A percentile compares a stretch with the other conserved stretches of the same genome.
Evolutionary conservation across 2,113 vertebrate genomes (phyloP).

Genomic region (Chauna torquata): DNA sequence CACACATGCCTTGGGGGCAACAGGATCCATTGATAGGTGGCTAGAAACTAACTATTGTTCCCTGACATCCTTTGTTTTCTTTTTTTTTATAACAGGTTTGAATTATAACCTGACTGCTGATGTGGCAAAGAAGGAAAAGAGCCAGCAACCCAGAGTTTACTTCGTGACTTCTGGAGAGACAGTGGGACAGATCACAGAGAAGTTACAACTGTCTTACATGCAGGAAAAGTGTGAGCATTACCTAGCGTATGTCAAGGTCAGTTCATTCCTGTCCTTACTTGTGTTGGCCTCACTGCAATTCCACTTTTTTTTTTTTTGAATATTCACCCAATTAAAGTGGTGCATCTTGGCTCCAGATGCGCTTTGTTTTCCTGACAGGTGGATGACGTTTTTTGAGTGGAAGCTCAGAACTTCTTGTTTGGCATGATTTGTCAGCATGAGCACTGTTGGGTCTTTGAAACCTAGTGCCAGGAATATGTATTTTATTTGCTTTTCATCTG

Average conservation of each 20-base stretch:
- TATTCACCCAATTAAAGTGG: background rate
- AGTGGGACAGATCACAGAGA: slow-evolving; percentile 80
- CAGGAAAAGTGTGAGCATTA: slow-evolving; percentile 85
- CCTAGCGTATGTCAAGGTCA: slow-evolving; percentile 91
- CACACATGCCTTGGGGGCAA: background rate
- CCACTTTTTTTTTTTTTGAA: background rate
- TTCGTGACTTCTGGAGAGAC: slow-evolving; percentile 87
- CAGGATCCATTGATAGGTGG: background rate
- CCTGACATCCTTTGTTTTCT: slow-evolving; percentile 28
- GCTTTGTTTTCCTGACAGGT: background rate
- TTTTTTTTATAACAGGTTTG: slow-evolving; percentile 79
- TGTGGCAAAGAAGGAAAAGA: slow-evolving; percentile 87
- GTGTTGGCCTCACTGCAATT: background rate
- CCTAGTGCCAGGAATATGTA: background rate
- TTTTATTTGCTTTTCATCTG: background rate
- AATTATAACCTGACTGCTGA: slow-evolving; percentile 93
- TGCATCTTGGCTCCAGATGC: background rate
- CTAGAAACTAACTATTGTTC: slow-evolving; percentile 7
- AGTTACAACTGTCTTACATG: slow-evolving; percentile 80
- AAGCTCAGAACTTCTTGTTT: background rate
- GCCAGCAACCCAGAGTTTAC: slow-evolving; percentile 85
- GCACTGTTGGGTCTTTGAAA: background rate
- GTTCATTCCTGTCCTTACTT: slow-evolving; percentile 32
- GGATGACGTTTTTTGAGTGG: background rate
- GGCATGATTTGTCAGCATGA: background rate